Base-by-base conservation (phyloP, 1,140 invertebrate genomes). In the Paraescarpia echinospica region DNA sequence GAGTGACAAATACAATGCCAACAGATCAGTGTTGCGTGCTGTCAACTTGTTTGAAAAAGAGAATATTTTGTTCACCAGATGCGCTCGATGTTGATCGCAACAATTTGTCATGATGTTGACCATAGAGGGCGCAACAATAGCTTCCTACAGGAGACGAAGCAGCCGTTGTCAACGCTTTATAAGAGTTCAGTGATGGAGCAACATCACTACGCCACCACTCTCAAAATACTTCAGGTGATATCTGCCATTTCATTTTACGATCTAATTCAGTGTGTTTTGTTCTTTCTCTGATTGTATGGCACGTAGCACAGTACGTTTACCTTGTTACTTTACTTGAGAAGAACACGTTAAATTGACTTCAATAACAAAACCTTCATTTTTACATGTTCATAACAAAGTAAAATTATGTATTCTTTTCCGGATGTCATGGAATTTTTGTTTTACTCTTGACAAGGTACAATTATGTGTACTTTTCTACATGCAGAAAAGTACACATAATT, bases 101-200 rank as follows among this genome's bases (percentile, higher is more conserved):
- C 98, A 95, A 96, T 99, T n/a, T 99, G 99, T 95, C 99, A 99
- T 96, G 99, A 99, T 96, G 97, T 99, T 93, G 99, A 99, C 96
- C 98, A 98, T 94, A 96, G 98, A 94, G 99, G 99, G 94, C 99
- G 99, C 94, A 99, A 99, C 95, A 99, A 99, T 96, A 95, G 96
- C 51, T 99, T 99, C 96, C 99, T 99, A 97, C 99, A 99, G 94
- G 96, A 97, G 97, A 98, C 97, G 33, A 97, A 97, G 89, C 98
- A 98, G 6, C 98, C 98, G 0, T 95, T 98, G 48, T 98, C 98
- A 5, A 97, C 97, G 6, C 98, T 98, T 94, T 98, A 98, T 95
- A 97, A 97, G 14, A 98, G 98, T 31, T 98, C 97, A 9, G 98
- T 98, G 1, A 97, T 98, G 96, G 98, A 98, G 95, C 98, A 98